phyloP scores from a whole-genome alignment of 2,113 vertebrate species.

The Sebastes schlegelii region DNA sequence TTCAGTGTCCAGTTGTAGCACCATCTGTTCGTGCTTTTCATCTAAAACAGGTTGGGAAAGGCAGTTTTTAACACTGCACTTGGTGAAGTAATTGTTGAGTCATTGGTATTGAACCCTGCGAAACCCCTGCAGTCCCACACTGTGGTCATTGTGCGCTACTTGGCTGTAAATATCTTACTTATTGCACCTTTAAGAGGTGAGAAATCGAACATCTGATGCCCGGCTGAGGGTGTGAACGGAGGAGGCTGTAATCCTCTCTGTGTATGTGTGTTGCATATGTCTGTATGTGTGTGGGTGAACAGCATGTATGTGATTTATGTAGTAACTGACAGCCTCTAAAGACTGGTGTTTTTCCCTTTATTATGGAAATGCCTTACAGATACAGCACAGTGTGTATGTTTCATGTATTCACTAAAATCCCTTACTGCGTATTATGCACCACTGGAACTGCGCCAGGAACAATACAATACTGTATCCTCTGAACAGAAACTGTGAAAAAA shows the following conservation, averaged over 20 bases:
- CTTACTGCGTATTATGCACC: not conserved
- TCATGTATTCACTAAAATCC: conserved; percentile 18
- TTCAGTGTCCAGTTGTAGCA: conserved; percentile 15
- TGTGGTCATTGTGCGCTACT: conserved; percentile 47
- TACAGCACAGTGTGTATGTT: conserved; percentile 11
- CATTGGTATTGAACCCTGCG: conserved; percentile 40
- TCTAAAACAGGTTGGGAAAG: conserved; percentile 12
- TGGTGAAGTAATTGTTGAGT: conserved; percentile 35
- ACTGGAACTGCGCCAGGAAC: not conserved
- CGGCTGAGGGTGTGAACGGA: conserved; percentile 60
- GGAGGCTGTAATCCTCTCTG: conserved; percentile 39
- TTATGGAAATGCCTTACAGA: conserved; percentile 21
- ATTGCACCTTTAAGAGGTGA: conserved; percentile 63
- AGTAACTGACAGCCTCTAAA: conserved; percentile 20
- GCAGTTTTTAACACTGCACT: not conserved
- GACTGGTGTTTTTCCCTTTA: conserved; percentile 5
- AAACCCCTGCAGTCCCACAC: conserved; percentile 45
- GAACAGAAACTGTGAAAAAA: not conserved
- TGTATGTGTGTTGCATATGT: conserved; percentile 57
- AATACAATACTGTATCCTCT: not conserved
- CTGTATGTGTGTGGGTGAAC: conserved; percentile 29
- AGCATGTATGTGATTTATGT: conserved; percentile 30
- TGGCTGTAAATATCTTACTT: conserved; percentile 54
- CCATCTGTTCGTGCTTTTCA: conserved; percentile 29
- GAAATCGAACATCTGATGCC: conserved; percentile 66